Base-by-base conservation (phyloP, 37 sponge, comb jelly and placozoan genomes). In the Aphrocallistes beatrix region DNA sequence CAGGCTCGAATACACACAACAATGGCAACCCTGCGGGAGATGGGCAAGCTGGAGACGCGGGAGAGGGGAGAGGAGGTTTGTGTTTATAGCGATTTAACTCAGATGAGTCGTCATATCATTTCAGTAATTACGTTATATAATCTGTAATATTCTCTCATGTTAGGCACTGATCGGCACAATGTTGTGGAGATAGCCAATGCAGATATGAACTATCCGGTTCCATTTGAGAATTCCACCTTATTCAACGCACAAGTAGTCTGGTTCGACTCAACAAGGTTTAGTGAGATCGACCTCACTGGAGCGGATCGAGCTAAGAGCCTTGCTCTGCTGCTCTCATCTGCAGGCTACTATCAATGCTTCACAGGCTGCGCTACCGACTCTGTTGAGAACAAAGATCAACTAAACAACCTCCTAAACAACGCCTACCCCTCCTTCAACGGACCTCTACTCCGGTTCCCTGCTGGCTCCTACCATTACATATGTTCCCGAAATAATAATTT, bases 31-130 rank as follows among this genome's bases (percentile, higher is more conserved):
- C 94, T 17, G 99, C 90, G 37, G 99, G 99, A 32, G 99, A 98
- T 50, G 99, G 99, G 37, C 99, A 98, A 87, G 89, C 99, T 25
- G 99, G 98, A n/a, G 99, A 98, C 60, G 99, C 99, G 39, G 99
- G 99, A 0, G 99, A 98, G 83, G 99, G 99, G 19, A 92, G 87
- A 38, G 90, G 90, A 86, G 99, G 97, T 93, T 38, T 48, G 21
- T 37, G 0, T 28, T 81, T 37, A 1, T 81, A 0, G 0, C 16
- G 23, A 16, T 86, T 1, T 86, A 8, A 0, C 36, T 81, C 28
- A 36, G 6, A 36, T 75, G 17, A n/a, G n/a, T 16, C 6, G 34
- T 75, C 6, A 30, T 16, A 17, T 13, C 45, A 42, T 13, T 42
- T 42, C 6, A 6, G 45, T 42, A 42, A 42, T 42, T 42, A 13